phyloP scores from a whole-genome alignment of 2,888 invertebrate species.

The Drepana falcataria region DNA sequence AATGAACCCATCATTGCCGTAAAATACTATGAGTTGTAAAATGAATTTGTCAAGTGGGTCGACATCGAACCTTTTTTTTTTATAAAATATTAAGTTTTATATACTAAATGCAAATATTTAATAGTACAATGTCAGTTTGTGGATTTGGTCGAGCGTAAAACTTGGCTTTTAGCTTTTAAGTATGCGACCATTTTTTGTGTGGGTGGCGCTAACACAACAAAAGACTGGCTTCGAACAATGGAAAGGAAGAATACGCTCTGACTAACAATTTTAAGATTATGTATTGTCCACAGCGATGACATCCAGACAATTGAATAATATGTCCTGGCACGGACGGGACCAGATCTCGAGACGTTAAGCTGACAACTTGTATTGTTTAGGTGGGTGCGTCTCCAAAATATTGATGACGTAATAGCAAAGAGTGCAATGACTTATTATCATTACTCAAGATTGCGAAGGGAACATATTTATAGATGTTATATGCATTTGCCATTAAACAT shows the following conservation, averaged over 20 bases:
- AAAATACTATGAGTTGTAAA: too few relatives aligned
- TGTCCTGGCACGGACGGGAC: slow-evolving; percentile 3
- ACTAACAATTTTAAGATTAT: slow-evolving; percentile 16
- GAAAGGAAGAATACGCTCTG: slow-evolving; percentile 17
- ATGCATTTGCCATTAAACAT: too few relatives aligned
- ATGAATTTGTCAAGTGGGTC: too few relatives aligned
- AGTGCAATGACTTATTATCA: too few relatives aligned
- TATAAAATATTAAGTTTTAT: too few relatives aligned
- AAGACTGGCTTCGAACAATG: slow-evolving; percentile 19
- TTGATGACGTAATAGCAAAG: too few relatives aligned
- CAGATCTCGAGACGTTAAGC: slow-evolving; percentile 4
- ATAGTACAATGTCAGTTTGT: too few relatives aligned
- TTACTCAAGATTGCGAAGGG: too few relatives aligned
- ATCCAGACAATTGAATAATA: slow-evolving; percentile 2
- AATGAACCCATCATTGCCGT: too few relatives aligned
- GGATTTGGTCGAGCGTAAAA: not conserved
- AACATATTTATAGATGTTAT: too few relatives aligned
- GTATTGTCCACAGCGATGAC: slow-evolving; percentile 2
- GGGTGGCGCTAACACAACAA: slow-evolving; percentile 17
- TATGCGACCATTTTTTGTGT: slow-evolving; percentile 11
- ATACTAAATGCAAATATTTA: too few relatives aligned
- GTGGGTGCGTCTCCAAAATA: not conserved
- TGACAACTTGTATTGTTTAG: slow-evolving; percentile 1
- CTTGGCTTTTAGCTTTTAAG: not conserved
- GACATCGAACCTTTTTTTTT: too few relatives aligned